Evolutionary conservation across 37 sponge, comb jelly and placozoan genomes (phyloP).

Genomic region (Hexactinellida sp.): DNA sequence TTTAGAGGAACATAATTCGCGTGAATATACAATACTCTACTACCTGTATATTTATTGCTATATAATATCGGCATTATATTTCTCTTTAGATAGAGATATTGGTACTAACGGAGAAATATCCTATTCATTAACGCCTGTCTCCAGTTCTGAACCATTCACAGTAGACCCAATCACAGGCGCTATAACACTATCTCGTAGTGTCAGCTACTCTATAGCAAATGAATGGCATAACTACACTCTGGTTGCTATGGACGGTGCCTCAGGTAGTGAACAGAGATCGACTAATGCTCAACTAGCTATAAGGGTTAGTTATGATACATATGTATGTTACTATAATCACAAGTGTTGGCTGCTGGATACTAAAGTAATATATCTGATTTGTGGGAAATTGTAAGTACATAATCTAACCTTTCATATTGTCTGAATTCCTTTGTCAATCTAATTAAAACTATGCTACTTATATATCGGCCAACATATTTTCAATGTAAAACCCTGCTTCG

Average conservation of each 20-base stretch:
- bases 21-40: too few relatives aligned
- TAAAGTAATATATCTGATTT: too few relatives aligned
- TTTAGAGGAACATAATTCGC: too few relatives aligned
- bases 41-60: background rate
- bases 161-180: background rate
- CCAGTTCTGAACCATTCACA: background rate
- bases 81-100: background rate
- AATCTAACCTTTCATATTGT: too few relatives aligned
- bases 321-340: background rate
- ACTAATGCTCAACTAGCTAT: background rate
- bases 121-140: background rate
- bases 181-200: background rate
- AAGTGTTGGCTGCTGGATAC: too few relatives aligned
- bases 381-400: too few relatives aligned
- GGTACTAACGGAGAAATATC: background rate
- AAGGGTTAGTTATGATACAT: background rate
- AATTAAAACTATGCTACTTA: too few relatives aligned
- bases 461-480: too few relatives aligned
- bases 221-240: slow-evolving; percentile 7
- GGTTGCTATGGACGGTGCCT: background rate
- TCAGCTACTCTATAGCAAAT: background rate
- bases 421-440: too few relatives aligned
- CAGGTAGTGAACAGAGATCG: background rate
- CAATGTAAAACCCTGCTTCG: too few relatives aligned
- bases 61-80: background rate